Base-by-base conservation (phyloP, 2,888 invertebrate genomes). In the Kuschelorhynchus macadamiae region DNA sequence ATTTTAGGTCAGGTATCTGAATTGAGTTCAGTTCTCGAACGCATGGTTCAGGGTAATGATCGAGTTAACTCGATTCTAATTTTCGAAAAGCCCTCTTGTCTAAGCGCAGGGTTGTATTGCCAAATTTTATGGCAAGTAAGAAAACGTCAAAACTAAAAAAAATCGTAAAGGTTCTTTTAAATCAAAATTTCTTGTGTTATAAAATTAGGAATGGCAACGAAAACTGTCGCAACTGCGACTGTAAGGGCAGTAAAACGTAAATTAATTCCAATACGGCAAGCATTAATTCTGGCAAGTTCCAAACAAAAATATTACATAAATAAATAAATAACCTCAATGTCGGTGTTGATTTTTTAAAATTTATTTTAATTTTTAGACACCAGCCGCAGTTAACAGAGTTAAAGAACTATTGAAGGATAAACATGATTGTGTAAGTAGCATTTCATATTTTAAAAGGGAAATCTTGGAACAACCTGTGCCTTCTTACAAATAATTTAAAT, bases 191-290 rank as follows among this genome's bases (percentile, higher is more conserved):
- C n/a, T n/a, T n/a, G n/a, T n/a, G n/a, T n/a, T n/a, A n/a, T n/a
- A n/a, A n/a, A n/a, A n/a, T n/a, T n/a, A n/a, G n/a, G 25, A 78
- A 93, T 93, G 93, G 89, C 93, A 82, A 89, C 92, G 73, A 91
- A 90, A 87, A 87, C 90, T 70, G 89, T 92, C 78, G 94, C 92
- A 67, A 91, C 94, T 81, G 96, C 96, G 21, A 95, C 96, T 60
- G 95, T 97, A 21, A 89, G 94, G 76, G 94, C 96, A 73, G 91
- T 95, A 20, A 92, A 92, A 82, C 91, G 93, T 79, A 90, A 88
- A 83, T 82, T 93, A 70, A 82, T 94, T 70, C 91, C 96, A n/a
- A 90, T 91, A 44, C 87, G 95, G 77, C 93, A 96, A 73, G 96
- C 97, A 1, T 84, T 97, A 57, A 89, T 92, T 71, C 84, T 97